Conservation (phyloP, 2,113 vertebrate species). For the Ciconia stormi region DNA sequence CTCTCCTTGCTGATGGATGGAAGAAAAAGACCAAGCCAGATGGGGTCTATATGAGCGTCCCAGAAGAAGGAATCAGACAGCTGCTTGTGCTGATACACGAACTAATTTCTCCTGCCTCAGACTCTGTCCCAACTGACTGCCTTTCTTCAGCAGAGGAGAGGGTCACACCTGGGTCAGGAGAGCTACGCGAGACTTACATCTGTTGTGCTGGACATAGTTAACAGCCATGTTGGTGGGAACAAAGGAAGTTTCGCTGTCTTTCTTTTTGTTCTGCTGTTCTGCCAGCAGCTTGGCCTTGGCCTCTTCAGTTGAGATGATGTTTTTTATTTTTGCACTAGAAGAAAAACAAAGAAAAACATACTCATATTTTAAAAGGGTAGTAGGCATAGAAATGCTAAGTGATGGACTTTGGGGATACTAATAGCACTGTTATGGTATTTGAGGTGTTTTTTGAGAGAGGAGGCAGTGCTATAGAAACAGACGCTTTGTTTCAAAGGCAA, state of each 20-base stretch:
- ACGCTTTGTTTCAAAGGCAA: background rate
- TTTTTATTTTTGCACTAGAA: constrained; percentile 94
- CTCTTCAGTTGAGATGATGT: constrained; percentile 95
- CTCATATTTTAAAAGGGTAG: background rate
- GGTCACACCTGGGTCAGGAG: background rate
- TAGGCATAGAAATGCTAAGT: background rate
- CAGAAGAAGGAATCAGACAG: background rate
- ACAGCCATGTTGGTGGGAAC: constrained; percentile 98
- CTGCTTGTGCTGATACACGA: background rate
- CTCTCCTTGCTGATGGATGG: background rate
- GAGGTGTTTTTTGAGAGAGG: background rate
- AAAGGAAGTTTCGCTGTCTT: constrained; percentile 93
- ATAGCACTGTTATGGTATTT: background rate
- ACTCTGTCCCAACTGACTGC: background rate
- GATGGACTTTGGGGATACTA: background rate
- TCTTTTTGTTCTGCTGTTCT: constrained; percentile 97
- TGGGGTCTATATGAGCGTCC: background rate
- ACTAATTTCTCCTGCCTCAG: background rate
- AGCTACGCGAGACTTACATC: constrained; percentile 79
- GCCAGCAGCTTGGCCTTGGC: constrained; percentile 93
- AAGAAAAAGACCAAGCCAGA: background rate
- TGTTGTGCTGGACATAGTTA: constrained; percentile 97
- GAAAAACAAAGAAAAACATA: background rate
- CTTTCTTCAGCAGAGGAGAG: background rate
- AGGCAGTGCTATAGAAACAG: background rate